Conservation (phyloP, 2,797 vertebrate species). For the Myripristis murdjan region DNA sequence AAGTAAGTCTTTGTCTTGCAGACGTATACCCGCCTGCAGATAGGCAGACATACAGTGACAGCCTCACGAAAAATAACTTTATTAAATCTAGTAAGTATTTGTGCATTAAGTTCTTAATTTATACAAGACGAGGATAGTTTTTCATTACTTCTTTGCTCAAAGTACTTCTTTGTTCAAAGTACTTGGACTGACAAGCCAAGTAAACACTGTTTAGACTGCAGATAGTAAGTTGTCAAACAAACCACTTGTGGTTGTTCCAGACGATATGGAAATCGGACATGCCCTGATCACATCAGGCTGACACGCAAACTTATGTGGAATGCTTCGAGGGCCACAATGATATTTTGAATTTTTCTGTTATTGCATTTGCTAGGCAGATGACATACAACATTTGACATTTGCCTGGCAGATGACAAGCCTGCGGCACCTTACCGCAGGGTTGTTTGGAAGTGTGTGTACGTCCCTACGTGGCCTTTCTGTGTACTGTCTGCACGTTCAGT, state of each 20-base stretch:
- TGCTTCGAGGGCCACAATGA: not conserved
- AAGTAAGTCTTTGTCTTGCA: not conserved
- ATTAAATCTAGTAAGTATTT: not conserved
- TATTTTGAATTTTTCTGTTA: conserved; percentile 1
- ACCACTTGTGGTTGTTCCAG: not conserved
- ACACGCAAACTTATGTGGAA: not conserved
- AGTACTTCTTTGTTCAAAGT: not conserved
- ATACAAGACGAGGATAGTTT: not conserved
- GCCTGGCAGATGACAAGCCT: too few relatives aligned
- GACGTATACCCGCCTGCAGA: not conserved
- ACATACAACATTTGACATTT: too few relatives aligned
- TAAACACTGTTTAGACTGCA: not conserved
- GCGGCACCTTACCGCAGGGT: too few relatives aligned
- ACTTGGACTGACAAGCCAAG: not conserved
- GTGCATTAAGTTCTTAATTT: not conserved
- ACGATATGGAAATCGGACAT: conserved; percentile 21
- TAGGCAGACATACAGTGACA: not conserved
- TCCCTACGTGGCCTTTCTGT: too few relatives aligned
- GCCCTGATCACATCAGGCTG: not conserved
- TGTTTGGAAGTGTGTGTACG: too few relatives aligned
- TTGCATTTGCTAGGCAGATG: not conserved
- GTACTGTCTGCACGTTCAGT: too few relatives aligned
- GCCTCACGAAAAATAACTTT: not conserved
- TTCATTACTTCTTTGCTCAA: not conserved
- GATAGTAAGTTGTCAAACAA: not conserved